phyloP scores from a whole-genome alignment of 2,888 invertebrate species.

The Panopea generosa region DNA sequence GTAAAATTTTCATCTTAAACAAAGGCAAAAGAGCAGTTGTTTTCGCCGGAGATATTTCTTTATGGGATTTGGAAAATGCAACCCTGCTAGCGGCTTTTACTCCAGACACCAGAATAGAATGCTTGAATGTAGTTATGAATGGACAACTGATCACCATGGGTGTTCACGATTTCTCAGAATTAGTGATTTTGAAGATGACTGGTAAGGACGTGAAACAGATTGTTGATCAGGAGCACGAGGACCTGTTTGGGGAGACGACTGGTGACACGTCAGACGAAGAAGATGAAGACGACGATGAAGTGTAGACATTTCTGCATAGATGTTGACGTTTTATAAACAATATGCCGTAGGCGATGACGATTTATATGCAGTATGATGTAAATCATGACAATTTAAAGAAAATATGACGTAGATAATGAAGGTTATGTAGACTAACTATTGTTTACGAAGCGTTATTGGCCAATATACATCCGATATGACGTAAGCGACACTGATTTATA shows the following conservation, averaged over 20 bases:
- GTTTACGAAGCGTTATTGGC: too few relatives aligned
- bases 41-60: conserved; percentile 81
- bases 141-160: conserved; percentile 80
- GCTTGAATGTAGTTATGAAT: conserved; percentile 75
- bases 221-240: conserved; percentile 66
- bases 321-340: too few relatives aligned
- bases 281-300: conserved; percentile 66
- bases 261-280: conserved; percentile 75
- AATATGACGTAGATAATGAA: too few relatives aligned
- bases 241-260: conserved; percentile 76
- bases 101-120: conserved; percentile 81
- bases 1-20: conserved; percentile 79
- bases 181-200: conserved; percentile 74
- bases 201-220: conserved; percentile 61
- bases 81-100: conserved; percentile 79
- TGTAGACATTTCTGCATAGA: too few relatives aligned
- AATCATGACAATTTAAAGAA: too few relatives aligned
- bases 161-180: conserved; percentile 78
- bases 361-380: too few relatives aligned
- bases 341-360: too few relatives aligned
- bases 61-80: conserved; percentile 82
- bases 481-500: too few relatives aligned
- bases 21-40: conserved; percentile 77
- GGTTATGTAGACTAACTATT: too few relatives aligned
- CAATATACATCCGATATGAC: too few relatives aligned